Percentiles rank a stretch among this genome's conserved stretches.
These are phyloP conservation scores for Sinotaia quadrata DNA, from an alignment of 2,888 invertebrate species.

Conservation along the genomic window DNA sequence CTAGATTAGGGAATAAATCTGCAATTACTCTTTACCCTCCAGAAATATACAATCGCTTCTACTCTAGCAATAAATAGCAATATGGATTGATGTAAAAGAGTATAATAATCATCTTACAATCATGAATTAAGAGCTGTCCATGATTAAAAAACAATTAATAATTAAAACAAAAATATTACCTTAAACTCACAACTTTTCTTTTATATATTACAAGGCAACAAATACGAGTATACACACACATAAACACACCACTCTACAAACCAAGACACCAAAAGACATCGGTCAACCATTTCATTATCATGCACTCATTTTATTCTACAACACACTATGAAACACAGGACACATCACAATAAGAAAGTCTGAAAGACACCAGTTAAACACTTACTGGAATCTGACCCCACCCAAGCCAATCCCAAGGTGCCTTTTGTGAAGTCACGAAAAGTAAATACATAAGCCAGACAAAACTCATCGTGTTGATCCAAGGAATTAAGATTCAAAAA, in stretches of 20 bases:
- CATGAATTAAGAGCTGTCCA: too few relatives aligned
- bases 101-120: too few relatives aligned
- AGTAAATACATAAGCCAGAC: conserved; percentile 99
- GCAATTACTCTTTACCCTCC: too few relatives aligned
- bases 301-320: background rate
- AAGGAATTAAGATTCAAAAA: conserved; percentile 97
- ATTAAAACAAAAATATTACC: too few relatives aligned
- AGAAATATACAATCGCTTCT: too few relatives aligned
- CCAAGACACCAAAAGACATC: background rate
- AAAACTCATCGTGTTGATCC: conserved; percentile 97
- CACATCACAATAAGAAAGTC: too few relatives aligned
- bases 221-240: conserved; percentile 14
- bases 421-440: conserved; percentile 98
- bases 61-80: too few relatives aligned
- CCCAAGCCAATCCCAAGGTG: conserved; percentile 98
- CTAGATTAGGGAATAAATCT: too few relatives aligned
- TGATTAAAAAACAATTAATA: too few relatives aligned
- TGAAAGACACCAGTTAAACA: conserved; percentile 14
- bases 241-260: background rate
- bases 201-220: too few relatives aligned
- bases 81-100: too few relatives aligned
- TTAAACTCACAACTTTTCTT: too few relatives aligned
- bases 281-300: background rate
- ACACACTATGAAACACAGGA: background rate
- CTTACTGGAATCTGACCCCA: conserved; percentile 81